These are phyloP conservation scores for Euphydryas editha DNA, from an alignment of 2,888 invertebrate genomes.

Conservation along the genomic window DNA sequence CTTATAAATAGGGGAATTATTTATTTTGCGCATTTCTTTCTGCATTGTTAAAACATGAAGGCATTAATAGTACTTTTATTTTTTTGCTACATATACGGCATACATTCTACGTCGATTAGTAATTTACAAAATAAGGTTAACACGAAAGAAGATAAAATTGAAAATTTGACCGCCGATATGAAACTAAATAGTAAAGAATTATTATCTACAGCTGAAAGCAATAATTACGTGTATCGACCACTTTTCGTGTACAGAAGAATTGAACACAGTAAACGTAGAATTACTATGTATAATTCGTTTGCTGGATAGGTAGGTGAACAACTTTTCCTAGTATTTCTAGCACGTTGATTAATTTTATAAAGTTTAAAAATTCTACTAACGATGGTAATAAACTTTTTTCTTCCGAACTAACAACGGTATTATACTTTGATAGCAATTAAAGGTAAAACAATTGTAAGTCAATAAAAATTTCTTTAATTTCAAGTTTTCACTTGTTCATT, in stretches of 20 bases:
- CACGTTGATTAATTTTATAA: neutral
- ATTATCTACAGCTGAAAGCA: slow-evolving; percentile 61
- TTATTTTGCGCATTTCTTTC: slow-evolving; percentile 12
- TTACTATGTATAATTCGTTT: slow-evolving; percentile 74
- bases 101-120: neutral
- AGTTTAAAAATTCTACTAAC: neutral
- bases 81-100: neutral
- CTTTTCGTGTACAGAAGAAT: slow-evolving; percentile 70
- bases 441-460: too few species aligned
- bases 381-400: neutral
- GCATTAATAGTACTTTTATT: slow-evolving; percentile 13
- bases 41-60: slow-evolving; percentile 23
- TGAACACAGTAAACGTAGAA: slow-evolving; percentile 70
- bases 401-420: neutral
- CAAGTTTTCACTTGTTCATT: neutral
- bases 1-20: slow-evolving; percentile 20
- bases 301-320: slow-evolving; percentile 59
- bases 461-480: neutral
- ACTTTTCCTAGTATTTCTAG: neutral
- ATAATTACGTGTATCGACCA: slow-evolving; percentile 66
- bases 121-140: too few species aligned
- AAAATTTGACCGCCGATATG: neutral
- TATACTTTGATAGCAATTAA: slow-evolving; percentile 1
- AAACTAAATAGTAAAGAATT: slow-evolving; percentile 41
- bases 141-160: neutral